Conservation (phyloP, 1,140 invertebrate genomes). For the Anoplophora glabripennis region DNA sequence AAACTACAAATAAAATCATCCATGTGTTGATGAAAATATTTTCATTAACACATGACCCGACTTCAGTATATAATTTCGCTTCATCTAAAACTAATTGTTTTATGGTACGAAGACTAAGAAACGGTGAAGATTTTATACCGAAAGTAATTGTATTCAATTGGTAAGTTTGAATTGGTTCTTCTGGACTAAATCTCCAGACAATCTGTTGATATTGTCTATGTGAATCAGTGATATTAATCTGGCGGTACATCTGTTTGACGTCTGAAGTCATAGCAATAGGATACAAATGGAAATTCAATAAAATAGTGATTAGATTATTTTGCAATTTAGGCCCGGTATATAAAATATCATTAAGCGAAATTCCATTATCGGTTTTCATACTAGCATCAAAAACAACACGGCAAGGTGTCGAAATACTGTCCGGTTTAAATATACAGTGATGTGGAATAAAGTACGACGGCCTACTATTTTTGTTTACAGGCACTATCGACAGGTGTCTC, state of each 20-base stretch:
- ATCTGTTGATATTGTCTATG: neutral
- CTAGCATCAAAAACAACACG: conserved; percentile 1
- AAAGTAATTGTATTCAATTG: neutral
- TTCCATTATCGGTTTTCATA: neutral
- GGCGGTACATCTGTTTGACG: neutral
- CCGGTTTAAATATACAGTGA: neutral
- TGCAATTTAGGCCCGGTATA: neutral
- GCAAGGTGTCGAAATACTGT: neutral
- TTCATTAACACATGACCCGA: neutral
- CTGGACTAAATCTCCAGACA: neutral
- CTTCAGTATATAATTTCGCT: neutral
- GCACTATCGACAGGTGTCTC: neutral
- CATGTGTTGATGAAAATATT: no score
- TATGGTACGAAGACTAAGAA: neutral
- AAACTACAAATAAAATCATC: no score
- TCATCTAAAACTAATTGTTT: neutral
- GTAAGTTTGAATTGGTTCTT: neutral
- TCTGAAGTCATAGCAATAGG: neutral
- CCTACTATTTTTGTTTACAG: neutral
- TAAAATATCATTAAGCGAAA: neutral
- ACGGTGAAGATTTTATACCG: neutral
- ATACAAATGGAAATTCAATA: neutral
- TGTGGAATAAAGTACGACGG: neutral
- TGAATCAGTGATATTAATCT: neutral
- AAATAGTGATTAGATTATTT: neutral